phyloP scores from a whole-genome alignment of 2,888 invertebrate genomes.

The Polyommatus iphigenia region DNA sequence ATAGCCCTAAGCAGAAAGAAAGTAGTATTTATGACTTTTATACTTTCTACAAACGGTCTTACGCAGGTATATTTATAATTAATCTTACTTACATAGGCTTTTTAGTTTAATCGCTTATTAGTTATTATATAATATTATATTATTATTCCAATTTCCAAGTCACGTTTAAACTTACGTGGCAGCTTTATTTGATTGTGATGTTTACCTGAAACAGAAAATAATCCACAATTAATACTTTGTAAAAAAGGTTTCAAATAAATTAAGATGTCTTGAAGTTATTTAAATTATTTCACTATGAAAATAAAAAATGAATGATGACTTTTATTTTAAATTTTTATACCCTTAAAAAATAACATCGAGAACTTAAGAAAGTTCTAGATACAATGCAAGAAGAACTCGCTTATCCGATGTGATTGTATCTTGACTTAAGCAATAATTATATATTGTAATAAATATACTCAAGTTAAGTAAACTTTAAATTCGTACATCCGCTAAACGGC shows the following conservation, averaged over 20 bases:
- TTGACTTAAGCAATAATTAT: background rate
- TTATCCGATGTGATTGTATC: slow-evolving; percentile 12
- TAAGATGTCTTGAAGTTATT: too few relatives aligned
- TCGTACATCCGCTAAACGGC: background rate
- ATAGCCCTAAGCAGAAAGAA: slow-evolving; percentile 29
- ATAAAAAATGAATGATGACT: too few relatives aligned
- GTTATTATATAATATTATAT: too few relatives aligned
- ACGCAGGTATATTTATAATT: background rate
- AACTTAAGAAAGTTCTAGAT: background rate
- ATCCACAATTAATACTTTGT: too few relatives aligned
- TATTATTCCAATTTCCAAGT: too few relatives aligned
- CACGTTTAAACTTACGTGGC: too few relatives aligned
- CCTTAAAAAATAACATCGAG: too few relatives aligned
- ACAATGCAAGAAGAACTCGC: slow-evolving; percentile 10
- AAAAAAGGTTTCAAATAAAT: too few relatives aligned
- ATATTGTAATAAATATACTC: background rate
- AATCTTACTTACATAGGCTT: background rate
- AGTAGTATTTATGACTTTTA: slow-evolving; percentile 20
- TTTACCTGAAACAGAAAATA: slow-evolving; percentile 21
- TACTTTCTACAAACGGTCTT: slow-evolving; percentile 13
- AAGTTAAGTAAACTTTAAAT: background rate
- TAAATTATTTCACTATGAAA: too few relatives aligned
- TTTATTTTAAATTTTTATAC: too few relatives aligned
- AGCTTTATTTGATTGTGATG: background rate
- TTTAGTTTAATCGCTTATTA: too few relatives aligned